Percentiles rank a stretch among this genome's conserved stretches.
Conservation (phyloP, 2,113 vertebrate species). For the Cygnus atratus region DNA sequence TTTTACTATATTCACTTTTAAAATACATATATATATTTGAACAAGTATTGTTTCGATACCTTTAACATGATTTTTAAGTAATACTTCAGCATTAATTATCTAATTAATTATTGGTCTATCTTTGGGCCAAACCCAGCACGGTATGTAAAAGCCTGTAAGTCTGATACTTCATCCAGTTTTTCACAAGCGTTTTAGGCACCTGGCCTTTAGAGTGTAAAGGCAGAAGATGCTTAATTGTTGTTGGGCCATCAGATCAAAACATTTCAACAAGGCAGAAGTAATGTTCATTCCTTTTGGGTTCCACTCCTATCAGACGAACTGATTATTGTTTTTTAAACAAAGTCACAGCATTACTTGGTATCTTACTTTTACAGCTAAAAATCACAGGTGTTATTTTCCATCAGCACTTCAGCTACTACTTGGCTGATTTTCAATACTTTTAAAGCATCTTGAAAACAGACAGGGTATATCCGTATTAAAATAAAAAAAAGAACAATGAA, state of each 20-base stretch:
- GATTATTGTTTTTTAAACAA: not conserved
- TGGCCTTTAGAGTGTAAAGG: rapidly evolving
- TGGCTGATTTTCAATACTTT: not conserved
- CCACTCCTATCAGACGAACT: not conserved
- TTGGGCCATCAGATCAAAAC: not conserved
- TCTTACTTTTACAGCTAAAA: not conserved
- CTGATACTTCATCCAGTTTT: not conserved
- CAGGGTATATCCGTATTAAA: not conserved
- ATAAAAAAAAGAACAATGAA: not conserved
- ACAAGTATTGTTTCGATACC: not conserved
- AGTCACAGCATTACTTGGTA: not conserved
- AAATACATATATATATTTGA: not conserved
- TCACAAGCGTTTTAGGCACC: not conserved
- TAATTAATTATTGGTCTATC: not conserved
- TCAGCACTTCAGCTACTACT: not conserved
- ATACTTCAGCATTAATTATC: not conserved
- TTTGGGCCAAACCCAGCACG: not conserved
- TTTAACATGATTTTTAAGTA: not conserved
- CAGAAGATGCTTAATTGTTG: not conserved
- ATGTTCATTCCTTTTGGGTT: not conserved
- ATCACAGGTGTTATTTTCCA: not conserved
- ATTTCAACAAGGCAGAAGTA: not conserved
- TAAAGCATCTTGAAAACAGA: not conserved
- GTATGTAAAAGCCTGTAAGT: not conserved
- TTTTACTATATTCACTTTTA: not conserved